Evolutionary conservation across 2,113 vertebrate species (phyloP), one percentile per base, ranked within the genome.

Genomic region (Nymphicus hollandicus): DNA sequence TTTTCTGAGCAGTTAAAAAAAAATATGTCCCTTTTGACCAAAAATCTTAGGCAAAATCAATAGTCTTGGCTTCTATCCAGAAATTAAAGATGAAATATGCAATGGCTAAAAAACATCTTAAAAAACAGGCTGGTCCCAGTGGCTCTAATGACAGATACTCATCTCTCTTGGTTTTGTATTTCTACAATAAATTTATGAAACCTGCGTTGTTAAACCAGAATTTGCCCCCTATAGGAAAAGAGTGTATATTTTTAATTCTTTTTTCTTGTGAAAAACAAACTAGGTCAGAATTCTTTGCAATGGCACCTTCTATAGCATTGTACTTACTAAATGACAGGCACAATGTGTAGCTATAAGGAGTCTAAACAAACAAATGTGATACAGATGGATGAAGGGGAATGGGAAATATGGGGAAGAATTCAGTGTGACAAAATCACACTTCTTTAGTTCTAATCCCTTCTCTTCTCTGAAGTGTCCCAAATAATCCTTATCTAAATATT

Each of bases 401-500:
- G 15, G 44, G 33, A 55, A 81, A 11, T 13, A 10, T 0, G 16
- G 22, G 29, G 22, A 58, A 69, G 43, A 81, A 84, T 17, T 85
- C 47, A 68, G 5, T 31, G 37, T 53, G 80, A 78, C 4, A 33
- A 17, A 71, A 73, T 7, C 55, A 81, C 8, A 71, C 9, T 64
- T 61, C 58, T n/a, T 11, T 8, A 44, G 29, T 66, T 61, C 86
- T 73, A 60, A 18, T 72, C 29, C 47, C 44, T 66, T 88, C 66
- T 70, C 78, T 55, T 76, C 46, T 64, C 81, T 89, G 65, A 55
- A 64, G 20, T 7, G 33, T 15, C 53, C 56, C 47, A 47, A 49
- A 72, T 58, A 91, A 94, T 79, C 56, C 66, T 77, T 80, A 89
- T 41, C 84, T 85, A 76, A 85, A 73, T 80, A 85, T 82, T 96